Conservation (phyloP, 2,888 invertebrate species). For the Diplazon laetatorius region DNA sequence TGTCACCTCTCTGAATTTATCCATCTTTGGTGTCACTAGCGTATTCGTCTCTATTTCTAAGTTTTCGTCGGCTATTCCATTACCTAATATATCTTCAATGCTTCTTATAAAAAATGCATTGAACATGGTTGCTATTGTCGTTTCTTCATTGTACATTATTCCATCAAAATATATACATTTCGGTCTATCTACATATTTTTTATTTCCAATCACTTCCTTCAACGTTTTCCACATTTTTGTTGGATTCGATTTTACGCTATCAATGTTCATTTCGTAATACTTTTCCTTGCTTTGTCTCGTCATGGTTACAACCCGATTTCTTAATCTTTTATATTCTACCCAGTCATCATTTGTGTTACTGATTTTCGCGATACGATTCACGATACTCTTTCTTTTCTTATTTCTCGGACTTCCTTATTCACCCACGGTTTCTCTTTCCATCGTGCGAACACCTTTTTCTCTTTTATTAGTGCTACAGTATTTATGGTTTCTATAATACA, state of each 20-base stretch:
- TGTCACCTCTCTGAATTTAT: neutral
- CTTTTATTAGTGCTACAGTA: neutral
- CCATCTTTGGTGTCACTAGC: neutral
- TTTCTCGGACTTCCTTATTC: neutral
- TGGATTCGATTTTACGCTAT: neutral
- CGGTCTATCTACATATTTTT: neutral
- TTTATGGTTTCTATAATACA: neutral
- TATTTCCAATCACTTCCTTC: slow-evolving; percentile 5
- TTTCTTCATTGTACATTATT: neutral
- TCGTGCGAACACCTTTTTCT: neutral
- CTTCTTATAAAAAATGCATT: slow-evolving; percentile 32
- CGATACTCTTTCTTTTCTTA: neutral
- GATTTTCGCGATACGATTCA: too few relatives aligned
- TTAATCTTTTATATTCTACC: neutral
- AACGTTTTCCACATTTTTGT: slow-evolving; percentile 24
- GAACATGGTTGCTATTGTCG: slow-evolving; percentile 33
- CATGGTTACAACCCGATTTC: slow-evolving; percentile 4
- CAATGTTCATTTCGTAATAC: slow-evolving; percentile 13
- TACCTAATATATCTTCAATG: slow-evolving; percentile 8
- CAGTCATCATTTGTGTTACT: too few relatives aligned
- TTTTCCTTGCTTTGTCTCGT: slow-evolving; percentile 4
- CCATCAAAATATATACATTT: neutral
- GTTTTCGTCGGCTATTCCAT: neutral
- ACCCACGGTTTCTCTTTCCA: slow-evolving; percentile 21
- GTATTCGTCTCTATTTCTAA: neutral